A percentile compares a stretch with the other conserved stretches of the same genome.
Evolutionary conservation across 2,797 vertebrate genomes (phyloP).

Genomic region (Cynopterus sphinx): DNA sequence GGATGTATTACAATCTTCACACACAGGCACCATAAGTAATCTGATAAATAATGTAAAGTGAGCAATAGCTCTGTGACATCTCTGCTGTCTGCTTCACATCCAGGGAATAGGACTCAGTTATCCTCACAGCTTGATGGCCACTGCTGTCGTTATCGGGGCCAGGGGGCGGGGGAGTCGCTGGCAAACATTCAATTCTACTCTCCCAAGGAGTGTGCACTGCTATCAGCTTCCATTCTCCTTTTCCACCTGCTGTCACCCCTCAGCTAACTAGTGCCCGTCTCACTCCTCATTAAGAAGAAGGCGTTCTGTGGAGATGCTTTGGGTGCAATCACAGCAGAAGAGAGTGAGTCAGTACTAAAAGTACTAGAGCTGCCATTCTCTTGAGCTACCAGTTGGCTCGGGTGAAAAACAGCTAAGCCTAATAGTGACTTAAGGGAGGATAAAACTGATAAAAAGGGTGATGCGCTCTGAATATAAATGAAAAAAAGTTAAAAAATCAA

Average conservation of each 20-base stretch:
- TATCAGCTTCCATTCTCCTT: not conserved
- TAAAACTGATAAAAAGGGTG: not conserved
- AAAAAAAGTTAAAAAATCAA: not conserved
- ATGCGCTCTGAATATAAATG: not conserved
- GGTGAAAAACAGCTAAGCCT: not conserved
- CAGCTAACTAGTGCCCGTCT: not conserved
- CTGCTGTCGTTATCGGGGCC: accelerated
- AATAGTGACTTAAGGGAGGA: not conserved
- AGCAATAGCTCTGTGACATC: not conserved
- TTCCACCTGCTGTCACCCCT: not conserved
- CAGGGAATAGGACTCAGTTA: not conserved
- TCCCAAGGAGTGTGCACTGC: not conserved
- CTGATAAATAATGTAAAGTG: not conserved
- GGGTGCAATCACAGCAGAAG: not conserved
- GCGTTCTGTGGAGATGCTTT: not conserved
- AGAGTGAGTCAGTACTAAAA: not conserved
- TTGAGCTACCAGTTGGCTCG: not conserved
- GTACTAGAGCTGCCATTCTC: not conserved
- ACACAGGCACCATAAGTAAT: not conserved
- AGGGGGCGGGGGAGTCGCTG: too few relatives aligned
- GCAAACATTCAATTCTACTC: not conserved
- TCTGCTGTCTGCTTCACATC: not conserved
- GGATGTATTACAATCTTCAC: not conserved
- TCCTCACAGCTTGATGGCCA: accelerated
- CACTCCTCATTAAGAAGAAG: not conserved